A percentile compares a stretch with the other conserved stretches of the same genome.
Conservation (phyloP, 2,113 vertebrate species). For the Pelecanus crispus region DNA sequence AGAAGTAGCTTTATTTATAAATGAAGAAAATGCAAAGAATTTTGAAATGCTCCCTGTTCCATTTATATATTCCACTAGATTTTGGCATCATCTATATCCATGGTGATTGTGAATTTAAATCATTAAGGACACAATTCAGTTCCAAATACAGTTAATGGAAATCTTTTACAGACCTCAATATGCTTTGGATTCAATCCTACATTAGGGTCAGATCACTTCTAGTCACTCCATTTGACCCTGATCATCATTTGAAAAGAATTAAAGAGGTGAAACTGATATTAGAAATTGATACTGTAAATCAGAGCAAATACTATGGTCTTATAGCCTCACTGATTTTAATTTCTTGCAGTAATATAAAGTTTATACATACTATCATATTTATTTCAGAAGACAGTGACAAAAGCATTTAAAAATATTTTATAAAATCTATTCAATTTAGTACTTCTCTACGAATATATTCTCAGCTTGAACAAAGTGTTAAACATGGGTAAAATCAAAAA, state of each 20-base stretch:
- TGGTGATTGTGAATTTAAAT: neutral
- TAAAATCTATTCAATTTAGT: neutral
- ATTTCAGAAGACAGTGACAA: neutral
- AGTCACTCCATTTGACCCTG: neutral
- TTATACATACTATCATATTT: neutral
- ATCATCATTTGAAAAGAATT: neutral
- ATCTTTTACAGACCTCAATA: neutral
- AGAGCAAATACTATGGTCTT: neutral
- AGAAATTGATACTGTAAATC: neutral
- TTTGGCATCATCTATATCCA: neutral
- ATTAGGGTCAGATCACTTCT: neutral
- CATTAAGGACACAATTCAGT: neutral
- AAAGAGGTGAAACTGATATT: neutral
- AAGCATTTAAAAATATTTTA: neutral
- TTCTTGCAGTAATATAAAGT: neutral
- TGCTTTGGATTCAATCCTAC: neutral
- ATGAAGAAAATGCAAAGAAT: conserved; percentile 58
- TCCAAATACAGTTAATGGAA: neutral
- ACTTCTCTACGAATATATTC: neutral
- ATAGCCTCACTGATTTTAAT: neutral
- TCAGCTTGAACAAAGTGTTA: neutral
- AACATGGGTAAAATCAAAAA: neutral
- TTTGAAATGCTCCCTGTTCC: neutral
- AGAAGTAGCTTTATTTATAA: neutral
- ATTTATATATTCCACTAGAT: neutral